Evolutionary conservation across 2,797 vertebrate species (phyloP), one percentile per base, ranked within the genome.

Genomic region (Moxostoma hubbsi): DNA sequence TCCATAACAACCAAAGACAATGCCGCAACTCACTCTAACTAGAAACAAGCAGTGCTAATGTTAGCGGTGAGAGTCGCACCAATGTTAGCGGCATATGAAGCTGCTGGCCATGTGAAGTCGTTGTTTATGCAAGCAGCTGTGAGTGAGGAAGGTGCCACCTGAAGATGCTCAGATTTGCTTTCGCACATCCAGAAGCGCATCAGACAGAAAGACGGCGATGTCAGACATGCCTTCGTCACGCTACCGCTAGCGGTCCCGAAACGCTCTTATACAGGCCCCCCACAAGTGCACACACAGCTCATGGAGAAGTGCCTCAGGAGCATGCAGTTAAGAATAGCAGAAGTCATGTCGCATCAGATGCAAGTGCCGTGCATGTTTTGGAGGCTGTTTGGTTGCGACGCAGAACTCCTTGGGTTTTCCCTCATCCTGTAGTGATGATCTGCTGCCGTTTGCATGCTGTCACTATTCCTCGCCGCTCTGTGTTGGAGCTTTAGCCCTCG

Each of bases 271-370:
- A 55, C 53, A 55, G 12, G 13, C 16, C 8, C 59, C 7, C 59
- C 61, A 16, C 65, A 51, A 64, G 24, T 53, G 49, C 15, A 13
- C 24, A 43, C 6, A 13, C 24, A 62, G 68, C 72, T 74, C 65
- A 51, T 64, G 57, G 70, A 80, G 73, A 58, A 84, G 88, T 87
- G 88, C 90, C 86, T 85, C 87, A 84, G 86, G 88, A 80, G 81
- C 85, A 87, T 85, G 87, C 72, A 90, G 90, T 90, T 91, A 93
- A 92, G 92, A 93, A 92, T 90, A 93, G 91, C 91, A 85, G 89
- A 91, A 90, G 92, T 89, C 90, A 88, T 92, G 92, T 93, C 92
- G 91, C 91, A 90, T 93, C 86, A 86, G 88, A 92, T 90, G 91
- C 89, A 84, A 83, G 85, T 77, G 77, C 84, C 84, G 86, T 81